Evolutionary conservation across 2,113 vertebrate species (phyloP).

Genomic region (Aspiorhynchus laticeps): DNA sequence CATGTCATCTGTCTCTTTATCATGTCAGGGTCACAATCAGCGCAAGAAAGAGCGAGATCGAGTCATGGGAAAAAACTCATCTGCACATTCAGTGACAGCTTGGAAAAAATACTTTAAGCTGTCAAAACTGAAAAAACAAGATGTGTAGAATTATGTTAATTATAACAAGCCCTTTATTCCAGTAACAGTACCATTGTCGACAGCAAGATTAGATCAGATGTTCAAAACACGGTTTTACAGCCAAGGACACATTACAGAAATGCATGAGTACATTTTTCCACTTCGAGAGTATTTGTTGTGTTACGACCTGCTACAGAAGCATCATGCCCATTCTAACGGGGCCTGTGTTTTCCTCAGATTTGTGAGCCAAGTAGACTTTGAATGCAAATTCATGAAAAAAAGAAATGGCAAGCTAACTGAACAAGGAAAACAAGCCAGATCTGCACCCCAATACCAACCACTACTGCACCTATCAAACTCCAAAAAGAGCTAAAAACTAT

Average conservation of each 20-base stretch:
- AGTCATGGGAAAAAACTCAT: constrained; percentile 26
- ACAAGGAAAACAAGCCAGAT: not conserved
- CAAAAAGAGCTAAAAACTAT: no score
- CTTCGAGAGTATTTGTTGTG: not conserved
- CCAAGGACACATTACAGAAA: constrained; percentile 14
- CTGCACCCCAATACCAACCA: not conserved
- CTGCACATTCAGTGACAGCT: not conserved
- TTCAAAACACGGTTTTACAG: not conserved
- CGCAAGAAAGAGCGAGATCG: not conserved
- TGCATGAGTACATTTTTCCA: constrained; percentile 2
- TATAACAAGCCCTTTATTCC: not conserved
- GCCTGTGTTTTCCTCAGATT: not conserved
- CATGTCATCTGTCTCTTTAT: constrained; percentile 9
- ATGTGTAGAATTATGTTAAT: constrained; percentile 12
- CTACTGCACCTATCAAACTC: not conserved
- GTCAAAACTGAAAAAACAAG: not conserved
- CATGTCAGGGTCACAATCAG: not conserved
- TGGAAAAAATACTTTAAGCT: constrained; percentile 14
- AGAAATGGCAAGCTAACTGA: not conserved
- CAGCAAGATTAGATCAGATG: not conserved
- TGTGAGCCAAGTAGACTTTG: not conserved
- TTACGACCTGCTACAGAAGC: not conserved
- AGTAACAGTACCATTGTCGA: not conserved
- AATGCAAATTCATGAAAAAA: not conserved
- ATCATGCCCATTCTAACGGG: not conserved